Evolutionary conservation across 2,113 vertebrate genomes (phyloP), one percentile per base, ranked within the genome.

Genomic region (Caracal caracal): DNA sequence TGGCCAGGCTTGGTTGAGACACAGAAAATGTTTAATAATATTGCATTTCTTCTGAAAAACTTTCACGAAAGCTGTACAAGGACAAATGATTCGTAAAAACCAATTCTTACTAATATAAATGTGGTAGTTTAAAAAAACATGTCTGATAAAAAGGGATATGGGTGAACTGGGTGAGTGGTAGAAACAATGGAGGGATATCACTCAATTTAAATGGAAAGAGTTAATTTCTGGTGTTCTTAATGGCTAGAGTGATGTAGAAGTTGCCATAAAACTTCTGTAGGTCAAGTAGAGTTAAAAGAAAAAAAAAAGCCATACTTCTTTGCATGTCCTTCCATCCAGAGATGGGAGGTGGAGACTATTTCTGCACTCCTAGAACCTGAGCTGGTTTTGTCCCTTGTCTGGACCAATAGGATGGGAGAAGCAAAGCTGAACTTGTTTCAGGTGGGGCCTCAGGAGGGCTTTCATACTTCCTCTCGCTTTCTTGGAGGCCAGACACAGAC

Each of bases 1-100:
- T 33, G 28, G 0, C 30, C 61, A 88, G 81, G 2, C n/a, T 83
- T 65, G 30, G 33, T 43, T 3, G 15, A 92, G 88, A 81, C n/a
- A 65, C 28, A 79, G 59, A 71, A 59, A 81, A 84, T 92, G 30
- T 47, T 95, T 78, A 80, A n/a, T n/a, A 61, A 71, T 19, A 1
- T 61, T 59, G 24, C 63, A 24, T 92, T 94, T 15, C 56, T 96
- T 94, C 10, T 33, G 28, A 94, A 95, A 92, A 79, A 4, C 47
- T 15, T 82, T 87, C n/a, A 26, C 47, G 10, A 73, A 73, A 85
- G 2, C 28, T 81, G 19, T 15, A 56, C 35, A 28, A 56, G 43
- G 12, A 71, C 51, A 86, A 83, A 91, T 51, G 33, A 95, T 15
- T 70, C 28, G 33, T 86, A 33, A 76, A 95, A 92, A 68, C 47